A percentile compares a stretch with the other conserved stretches of the same genome.
Evolutionary conservation across 2,113 vertebrate species (phyloP).

Genomic region (Desmodus rotundus): DNA sequence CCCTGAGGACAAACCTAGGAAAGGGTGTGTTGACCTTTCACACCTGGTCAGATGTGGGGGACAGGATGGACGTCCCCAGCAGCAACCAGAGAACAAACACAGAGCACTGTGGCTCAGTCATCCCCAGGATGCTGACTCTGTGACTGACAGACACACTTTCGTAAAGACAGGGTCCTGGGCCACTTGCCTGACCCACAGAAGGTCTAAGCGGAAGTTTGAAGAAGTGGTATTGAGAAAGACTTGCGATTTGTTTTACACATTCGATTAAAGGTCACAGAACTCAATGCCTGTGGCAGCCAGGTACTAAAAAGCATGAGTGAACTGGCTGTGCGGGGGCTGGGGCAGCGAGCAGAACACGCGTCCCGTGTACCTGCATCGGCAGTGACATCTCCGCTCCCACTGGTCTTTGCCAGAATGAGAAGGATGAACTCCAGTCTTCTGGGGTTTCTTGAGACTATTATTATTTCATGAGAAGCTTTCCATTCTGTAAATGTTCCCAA

Average conservation of each 20-base stretch:
- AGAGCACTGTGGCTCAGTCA: accelerated
- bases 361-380: accelerated
- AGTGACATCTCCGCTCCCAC: accelerated
- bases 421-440: neutral
- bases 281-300: accelerated
- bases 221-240: neutral
- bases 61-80: neutral
- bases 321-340: neutral
- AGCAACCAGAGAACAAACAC: neutral
- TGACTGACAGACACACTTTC: accelerated
- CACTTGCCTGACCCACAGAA: accelerated
- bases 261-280: neutral
- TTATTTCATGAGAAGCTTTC: neutral
- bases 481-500: neutral
- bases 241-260: neutral
- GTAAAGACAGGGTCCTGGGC: accelerated
- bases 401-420: neutral
- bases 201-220: neutral
- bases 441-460: neutral
- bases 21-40: neutral
- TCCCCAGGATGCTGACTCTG: accelerated
- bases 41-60: neutral
- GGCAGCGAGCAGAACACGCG: accelerated
- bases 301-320: no score
- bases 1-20: neutral